phyloP scores from a whole-genome alignment of 2,113 vertebrate species.

The Dipodomys spectabilis region DNA sequence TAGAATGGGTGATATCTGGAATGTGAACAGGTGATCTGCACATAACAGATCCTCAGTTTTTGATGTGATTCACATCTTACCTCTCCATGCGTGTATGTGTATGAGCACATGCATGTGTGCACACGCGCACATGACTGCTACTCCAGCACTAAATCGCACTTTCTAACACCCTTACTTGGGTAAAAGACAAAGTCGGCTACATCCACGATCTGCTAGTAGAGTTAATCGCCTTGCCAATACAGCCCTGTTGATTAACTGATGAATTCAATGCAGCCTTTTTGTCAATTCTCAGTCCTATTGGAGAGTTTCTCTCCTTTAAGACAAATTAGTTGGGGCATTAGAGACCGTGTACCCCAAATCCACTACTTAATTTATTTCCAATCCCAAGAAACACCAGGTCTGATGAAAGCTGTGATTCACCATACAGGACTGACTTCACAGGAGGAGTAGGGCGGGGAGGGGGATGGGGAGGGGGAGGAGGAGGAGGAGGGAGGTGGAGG shows the following conservation, averaged over 20 bases:
- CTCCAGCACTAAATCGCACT: neutral
- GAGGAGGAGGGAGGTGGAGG: no score
- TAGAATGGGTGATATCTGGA: neutral
- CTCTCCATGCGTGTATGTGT: no score
- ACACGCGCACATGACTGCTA: no score
- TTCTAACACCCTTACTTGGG: neutral
- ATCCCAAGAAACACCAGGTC: conserved; percentile 37
- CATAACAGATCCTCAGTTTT: neutral
- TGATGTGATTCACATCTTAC: neutral
- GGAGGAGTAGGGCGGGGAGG: no score
- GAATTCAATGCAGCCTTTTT: neutral
- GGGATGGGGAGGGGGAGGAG: no score
- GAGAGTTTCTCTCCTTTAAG: conserved; percentile 47
- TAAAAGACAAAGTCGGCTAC: neutral
- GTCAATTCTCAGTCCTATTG: conserved; percentile 51
- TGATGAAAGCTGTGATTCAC: neutral
- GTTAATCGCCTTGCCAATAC: conserved; percentile 48
- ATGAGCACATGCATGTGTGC: no score
- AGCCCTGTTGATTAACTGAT: conserved; percentile 54
- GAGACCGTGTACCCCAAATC: conserved; percentile 50
- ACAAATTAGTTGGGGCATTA: conserved; percentile 46
- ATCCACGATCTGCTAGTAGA: neutral
- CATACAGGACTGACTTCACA: neutral
- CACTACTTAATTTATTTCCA: conserved; percentile 59
- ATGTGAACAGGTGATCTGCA: neutral